Evolutionary conservation across 2,113 vertebrate genomes (phyloP).

Genomic region (Prunella himalayana): DNA sequence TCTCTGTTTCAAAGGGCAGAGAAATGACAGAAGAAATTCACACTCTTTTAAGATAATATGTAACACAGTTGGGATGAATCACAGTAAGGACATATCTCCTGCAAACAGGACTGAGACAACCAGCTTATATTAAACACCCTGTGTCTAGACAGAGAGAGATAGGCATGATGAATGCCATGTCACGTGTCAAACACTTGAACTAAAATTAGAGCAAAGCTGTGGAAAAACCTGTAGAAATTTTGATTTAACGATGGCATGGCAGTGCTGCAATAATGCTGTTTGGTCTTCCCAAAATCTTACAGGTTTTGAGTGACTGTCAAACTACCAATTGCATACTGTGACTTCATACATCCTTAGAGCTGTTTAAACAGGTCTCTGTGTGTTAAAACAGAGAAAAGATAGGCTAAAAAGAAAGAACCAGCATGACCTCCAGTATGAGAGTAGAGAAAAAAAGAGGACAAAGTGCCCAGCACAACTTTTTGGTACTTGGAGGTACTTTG

Average conservation of each 20-base stretch:
- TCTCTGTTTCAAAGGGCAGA: not conserved
- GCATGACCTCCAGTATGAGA: not conserved
- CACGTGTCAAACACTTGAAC: not conserved
- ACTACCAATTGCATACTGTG: not conserved
- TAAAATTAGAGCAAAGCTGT: not conserved
- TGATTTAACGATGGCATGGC: not conserved
- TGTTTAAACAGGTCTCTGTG: not conserved
- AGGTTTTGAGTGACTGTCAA: not conserved
- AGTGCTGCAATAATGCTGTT: not conserved
- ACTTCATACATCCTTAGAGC: not conserved
- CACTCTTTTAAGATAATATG: not conserved
- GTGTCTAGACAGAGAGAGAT: not conserved
- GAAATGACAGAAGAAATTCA: not conserved
- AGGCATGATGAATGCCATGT: not conserved
- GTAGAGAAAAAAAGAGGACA: not conserved
- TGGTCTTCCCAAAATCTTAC: not conserved
- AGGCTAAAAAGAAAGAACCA: not conserved
- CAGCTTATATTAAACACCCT: not conserved
- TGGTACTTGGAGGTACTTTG: not conserved
- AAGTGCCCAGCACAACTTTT: not conserved
- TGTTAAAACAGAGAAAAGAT: not conserved
- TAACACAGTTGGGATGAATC: not conserved
- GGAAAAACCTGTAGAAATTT: not conserved
- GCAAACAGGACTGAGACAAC: not conserved
- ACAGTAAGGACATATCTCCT: not conserved